Conservation (phyloP, 2,797 vertebrate genomes). For the Triplophysa bombifrons region DNA sequence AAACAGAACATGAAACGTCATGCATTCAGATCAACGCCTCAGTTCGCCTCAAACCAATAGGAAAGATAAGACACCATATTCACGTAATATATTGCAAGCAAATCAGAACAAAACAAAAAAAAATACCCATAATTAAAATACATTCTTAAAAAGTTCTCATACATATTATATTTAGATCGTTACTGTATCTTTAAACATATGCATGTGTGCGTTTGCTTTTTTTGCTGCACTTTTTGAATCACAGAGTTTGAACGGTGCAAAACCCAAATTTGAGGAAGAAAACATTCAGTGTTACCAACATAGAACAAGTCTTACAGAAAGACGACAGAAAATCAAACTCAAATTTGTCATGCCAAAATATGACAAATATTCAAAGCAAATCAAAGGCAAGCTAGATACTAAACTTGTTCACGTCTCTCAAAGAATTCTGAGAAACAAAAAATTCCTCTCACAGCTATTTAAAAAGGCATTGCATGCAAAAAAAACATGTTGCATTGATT, state of each 20-base stretch:
- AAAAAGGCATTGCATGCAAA: slow-evolving; percentile 18
- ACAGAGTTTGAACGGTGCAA: slow-evolving; percentile 69
- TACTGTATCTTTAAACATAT: slow-evolving; percentile 65
- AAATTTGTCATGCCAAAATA: slow-evolving; percentile 33
- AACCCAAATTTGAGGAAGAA: slow-evolving; percentile 59
- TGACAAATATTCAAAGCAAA: not conserved
- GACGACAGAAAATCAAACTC: slow-evolving; percentile 31
- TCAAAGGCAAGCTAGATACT: not conserved
- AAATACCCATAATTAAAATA: slow-evolving; percentile 71
- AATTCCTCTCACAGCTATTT: slow-evolving; percentile 1
- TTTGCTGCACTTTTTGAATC: slow-evolving; percentile 72
- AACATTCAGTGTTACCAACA: slow-evolving; percentile 66
- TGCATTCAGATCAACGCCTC: slow-evolving; percentile 73
- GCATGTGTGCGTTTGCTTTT: slow-evolving; percentile 62
- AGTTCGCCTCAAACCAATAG: slow-evolving; percentile 61
- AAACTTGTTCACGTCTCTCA: slow-evolving; percentile 8
- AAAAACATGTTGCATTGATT: not conserved
- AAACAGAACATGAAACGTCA: slow-evolving; percentile 71
- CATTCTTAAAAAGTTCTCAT: slow-evolving; percentile 81
- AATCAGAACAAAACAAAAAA: slow-evolving; percentile 49
- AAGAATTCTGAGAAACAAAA: slow-evolving; percentile 10
- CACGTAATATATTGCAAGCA: slow-evolving; percentile 59
- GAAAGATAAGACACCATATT: slow-evolving; percentile 35
- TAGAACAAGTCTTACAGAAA: slow-evolving; percentile 47
- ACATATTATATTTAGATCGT: slow-evolving; percentile 67